phyloP scores from a whole-genome alignment of 2,797 vertebrate genomes.

The Acanthurus lineatus region DNA sequence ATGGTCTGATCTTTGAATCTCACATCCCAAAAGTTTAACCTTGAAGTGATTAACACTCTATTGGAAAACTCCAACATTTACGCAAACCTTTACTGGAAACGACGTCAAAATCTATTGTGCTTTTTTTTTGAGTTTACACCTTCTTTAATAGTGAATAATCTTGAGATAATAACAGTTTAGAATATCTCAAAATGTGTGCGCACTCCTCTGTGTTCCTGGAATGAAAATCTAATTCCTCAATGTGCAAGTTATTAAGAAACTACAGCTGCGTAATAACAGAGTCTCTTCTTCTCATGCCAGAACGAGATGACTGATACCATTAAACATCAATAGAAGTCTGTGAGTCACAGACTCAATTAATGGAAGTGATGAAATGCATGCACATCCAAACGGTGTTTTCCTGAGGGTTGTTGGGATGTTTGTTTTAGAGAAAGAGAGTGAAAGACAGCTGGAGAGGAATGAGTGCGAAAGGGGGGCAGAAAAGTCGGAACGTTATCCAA shows the following conservation, averaged over 20 bases:
- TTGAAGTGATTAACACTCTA: conserved; percentile 33
- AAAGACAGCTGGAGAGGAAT: conserved; percentile 58
- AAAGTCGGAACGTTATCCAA: conserved; percentile 49
- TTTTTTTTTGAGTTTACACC: background rate
- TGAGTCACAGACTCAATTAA: conserved; percentile 77
- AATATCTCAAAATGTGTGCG: conserved; percentile 4
- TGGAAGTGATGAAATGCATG: conserved; percentile 72
- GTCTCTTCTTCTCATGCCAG: conserved; percentile 72
- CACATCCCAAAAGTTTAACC: conserved; percentile 47
- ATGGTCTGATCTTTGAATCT: conserved; percentile 35
- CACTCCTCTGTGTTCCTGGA: conserved; percentile 61
- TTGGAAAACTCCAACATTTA: conserved; percentile 11
- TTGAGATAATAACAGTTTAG: conserved; percentile 9
- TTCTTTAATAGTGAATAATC: background rate
- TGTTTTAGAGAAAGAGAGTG: conserved; percentile 60
- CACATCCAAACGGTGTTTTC: conserved; percentile 67
- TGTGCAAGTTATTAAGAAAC: conserved; percentile 72
- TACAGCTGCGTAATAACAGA: conserved; percentile 62
- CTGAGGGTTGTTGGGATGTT: conserved; percentile 68
- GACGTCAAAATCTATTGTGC: background rate
- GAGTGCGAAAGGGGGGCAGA: conserved; percentile 31
- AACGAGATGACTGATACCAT: conserved; percentile 71
- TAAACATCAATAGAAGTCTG: conserved; percentile 73
- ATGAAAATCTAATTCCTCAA: conserved; percentile 68
- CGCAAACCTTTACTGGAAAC: background rate